Evolutionary conservation across 2,888 invertebrate genomes (phyloP).

Genomic region (Pelosia muscerda): DNA sequence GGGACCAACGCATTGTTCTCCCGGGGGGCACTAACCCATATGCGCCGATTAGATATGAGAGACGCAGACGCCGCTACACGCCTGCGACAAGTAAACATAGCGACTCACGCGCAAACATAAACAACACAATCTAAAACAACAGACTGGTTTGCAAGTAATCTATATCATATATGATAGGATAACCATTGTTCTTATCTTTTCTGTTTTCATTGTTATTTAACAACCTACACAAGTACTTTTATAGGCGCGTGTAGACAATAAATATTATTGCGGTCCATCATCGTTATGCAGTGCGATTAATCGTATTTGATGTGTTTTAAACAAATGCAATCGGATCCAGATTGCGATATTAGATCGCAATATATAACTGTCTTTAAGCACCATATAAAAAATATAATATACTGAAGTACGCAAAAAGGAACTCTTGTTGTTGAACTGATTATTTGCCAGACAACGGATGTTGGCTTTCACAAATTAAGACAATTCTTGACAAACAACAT

Average conservation of each 20-base stretch:
- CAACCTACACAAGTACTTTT: background rate
- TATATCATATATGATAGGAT: slow-evolving; percentile 5
- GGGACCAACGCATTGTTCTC: slow-evolving; percentile 86
- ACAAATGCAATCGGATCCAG: too few species aligned
- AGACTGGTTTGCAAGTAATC: slow-evolving; percentile 38
- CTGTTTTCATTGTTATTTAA: background rate
- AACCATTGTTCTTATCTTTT: slow-evolving; percentile 7
- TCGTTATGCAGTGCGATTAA: too few species aligned
- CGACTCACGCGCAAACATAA: slow-evolving; percentile 59
- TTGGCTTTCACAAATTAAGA: background rate
- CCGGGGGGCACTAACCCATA: slow-evolving; percentile 85
- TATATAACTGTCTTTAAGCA: too few species aligned
- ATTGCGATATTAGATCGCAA: too few species aligned
- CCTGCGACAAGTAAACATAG: slow-evolving; percentile 63
- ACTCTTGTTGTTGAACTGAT: background rate
- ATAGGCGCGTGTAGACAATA: too few species aligned
- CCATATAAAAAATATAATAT: too few species aligned
- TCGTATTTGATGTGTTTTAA: too few species aligned
- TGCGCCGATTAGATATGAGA: slow-evolving; percentile 81
- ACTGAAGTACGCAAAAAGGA: background rate
- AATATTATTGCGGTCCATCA: too few species aligned
- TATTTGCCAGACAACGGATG: background rate
- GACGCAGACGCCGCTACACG: slow-evolving; percentile 55
- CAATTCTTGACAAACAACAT: background rate
- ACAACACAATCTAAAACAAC: slow-evolving; percentile 46